Evolutionary conservation across 2,113 vertebrate species (phyloP), one percentile per base, ranked within the genome.

Genomic region (Thunnus maccoyii): DNA sequence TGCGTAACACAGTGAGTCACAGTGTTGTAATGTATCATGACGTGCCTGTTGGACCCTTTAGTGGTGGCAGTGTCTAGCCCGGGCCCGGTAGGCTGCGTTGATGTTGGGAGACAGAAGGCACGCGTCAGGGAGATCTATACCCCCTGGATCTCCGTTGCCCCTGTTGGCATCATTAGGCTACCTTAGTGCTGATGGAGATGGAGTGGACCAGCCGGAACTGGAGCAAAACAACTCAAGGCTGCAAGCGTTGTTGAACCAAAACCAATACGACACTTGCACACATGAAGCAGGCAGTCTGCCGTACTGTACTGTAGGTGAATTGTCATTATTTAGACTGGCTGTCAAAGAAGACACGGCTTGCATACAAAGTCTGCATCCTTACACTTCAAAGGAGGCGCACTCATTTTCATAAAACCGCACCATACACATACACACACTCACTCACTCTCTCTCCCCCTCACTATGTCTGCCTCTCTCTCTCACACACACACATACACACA

Each of bases 211-310:
- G 73, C 55, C 84, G 58, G 71, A 80, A 87, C 50, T 84, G 86
- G 79, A 88, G 78, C 77, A 83, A 85, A 87, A 90, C 81, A 88
- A 90, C 72, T 89, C 81, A 63, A 84, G 82, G 86, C 83, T 92
- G 83, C 79, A 15, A 72, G 12, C 36, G 61, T 3, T 20, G 75
- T 84, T 55, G 52, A 57, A 66, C 56, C 74, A 36, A 54, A 74
- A 63, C 61, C 44, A 58, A 54, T 3, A n/a, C 61, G 52, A 62
- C 63, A 62, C 68, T 74, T 32, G 47, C 65, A 55, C 74, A 30
- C 70, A 71, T 65, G 83, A 71, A 72, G 60, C 69, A 30, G 62
- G 41, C 57, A 20, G 41, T 17, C 60, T 22, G 76, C 78, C 30
- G 60, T 4, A 67, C 52, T 51, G 13, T 11, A 22, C 71, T 22